Conservation (phyloP, 2,113 vertebrate genomes). For the Dasyurus viverrinus region DNA sequence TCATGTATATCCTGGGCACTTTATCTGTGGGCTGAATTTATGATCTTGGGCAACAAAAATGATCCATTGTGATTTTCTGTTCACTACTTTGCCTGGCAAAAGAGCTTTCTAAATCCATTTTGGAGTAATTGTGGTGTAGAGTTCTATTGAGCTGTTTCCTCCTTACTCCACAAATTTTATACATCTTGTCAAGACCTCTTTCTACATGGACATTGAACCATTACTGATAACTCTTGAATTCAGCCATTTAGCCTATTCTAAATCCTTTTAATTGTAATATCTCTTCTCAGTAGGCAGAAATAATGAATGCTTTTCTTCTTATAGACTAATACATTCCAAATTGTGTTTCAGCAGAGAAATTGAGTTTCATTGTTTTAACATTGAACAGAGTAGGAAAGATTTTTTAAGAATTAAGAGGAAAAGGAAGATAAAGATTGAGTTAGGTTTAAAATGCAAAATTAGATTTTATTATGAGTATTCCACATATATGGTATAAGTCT, state of each 20-base stretch:
- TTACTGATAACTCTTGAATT: background rate
- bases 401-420: slow-evolving; percentile 20
- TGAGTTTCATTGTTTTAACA: background rate
- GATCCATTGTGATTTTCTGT: background rate
- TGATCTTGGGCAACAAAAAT: background rate
- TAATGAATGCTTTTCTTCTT: background rate
- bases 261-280: slow-evolving; percentile 4
- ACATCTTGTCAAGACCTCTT: background rate
- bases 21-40: background rate
- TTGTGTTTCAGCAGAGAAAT: background rate
- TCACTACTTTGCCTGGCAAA: background rate
- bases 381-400: slow-evolving; percentile 30
- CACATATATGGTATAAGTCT: background rate
- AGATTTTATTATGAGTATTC: slow-evolving; percentile 10
- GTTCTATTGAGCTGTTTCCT: background rate
- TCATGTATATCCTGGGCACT: background rate
- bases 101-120: background rate
- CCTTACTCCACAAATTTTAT: background rate
- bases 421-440: slow-evolving; percentile 22
- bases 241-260: background rate
- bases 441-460: slow-evolving; percentile 7
- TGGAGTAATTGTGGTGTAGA: background rate
- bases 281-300: slow-evolving; percentile 14
- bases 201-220: background rate
- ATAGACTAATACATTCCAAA: background rate